Evolutionary conservation across 2,888 invertebrate species (phyloP).

Genomic region (Rhorus exstirpatorius): DNA sequence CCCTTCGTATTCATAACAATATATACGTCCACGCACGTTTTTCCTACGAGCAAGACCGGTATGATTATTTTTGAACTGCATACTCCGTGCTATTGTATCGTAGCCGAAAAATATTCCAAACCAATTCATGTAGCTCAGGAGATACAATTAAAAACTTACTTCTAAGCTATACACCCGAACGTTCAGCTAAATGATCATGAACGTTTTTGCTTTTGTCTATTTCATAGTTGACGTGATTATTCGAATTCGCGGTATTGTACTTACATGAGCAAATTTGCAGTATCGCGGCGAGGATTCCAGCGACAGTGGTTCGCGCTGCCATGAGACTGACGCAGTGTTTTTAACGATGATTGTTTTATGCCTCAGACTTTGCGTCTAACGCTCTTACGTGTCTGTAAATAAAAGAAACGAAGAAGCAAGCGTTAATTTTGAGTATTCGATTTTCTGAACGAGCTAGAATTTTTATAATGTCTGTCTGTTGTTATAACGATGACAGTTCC

Average conservation of each 20-base stretch:
- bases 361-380: not conserved
- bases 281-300: slow-evolving; percentile 81
- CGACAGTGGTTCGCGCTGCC: slow-evolving; percentile 83
- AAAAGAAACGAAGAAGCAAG: slow-evolving; percentile 7
- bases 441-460: not conserved
- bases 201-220: no score
- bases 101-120: no score
- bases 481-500: no score
- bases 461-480: no score
- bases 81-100: no score
- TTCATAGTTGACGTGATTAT: no score
- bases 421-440: not conserved
- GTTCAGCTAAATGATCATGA: not conserved
- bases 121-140: no score
- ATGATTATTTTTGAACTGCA: no score
- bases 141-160: not conserved
- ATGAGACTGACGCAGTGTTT: slow-evolving; percentile 77
- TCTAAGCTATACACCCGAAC: not conserved
- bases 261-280: slow-evolving; percentile 84
- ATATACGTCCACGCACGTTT: no score
- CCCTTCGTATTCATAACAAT: no score
- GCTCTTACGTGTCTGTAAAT: slow-evolving; percentile 35
- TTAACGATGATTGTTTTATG: slow-evolving; percentile 26
- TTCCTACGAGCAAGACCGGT: no score
- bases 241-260: slow-evolving; percentile 66